Conservation (phyloP, 2,888 invertebrate genomes). For the Neoaliturus tenellus region DNA sequence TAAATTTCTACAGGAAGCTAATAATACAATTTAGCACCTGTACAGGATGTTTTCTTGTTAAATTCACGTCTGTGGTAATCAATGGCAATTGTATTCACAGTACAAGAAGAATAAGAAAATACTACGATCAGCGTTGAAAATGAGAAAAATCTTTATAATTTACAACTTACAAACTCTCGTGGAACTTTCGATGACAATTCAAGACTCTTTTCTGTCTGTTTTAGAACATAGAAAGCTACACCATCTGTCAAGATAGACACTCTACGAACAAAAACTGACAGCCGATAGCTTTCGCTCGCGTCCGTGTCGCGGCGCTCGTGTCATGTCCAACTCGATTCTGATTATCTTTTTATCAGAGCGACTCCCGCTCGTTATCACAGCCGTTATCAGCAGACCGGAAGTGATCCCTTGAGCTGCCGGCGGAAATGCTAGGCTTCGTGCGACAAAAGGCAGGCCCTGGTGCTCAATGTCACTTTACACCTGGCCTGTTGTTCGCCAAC, state of each 20-base stretch:
- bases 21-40: too few species aligned
- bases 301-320: not conserved
- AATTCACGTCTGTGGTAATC: too few species aligned
- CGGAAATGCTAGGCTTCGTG: not conserved
- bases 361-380: not conserved
- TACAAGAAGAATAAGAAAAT: too few species aligned
- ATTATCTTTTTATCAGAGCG: not conserved
- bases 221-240: not conserved
- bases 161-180: too few species aligned
- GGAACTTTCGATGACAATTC: too few species aligned
- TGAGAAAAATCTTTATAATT: too few species aligned
- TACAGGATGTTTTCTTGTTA: too few species aligned
- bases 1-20: too few species aligned
- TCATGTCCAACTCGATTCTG: not conserved
- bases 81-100: too few species aligned
- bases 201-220: too few species aligned
- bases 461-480: not conserved
- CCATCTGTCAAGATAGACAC: not conserved
- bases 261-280: not conserved
- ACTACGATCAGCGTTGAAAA: too few species aligned
- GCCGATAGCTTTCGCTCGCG: not conserved
- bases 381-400: not conserved
- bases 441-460: constrained; percentile 3
- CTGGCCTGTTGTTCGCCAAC: not conserved
- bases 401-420: not conserved